phyloP scores from a whole-genome alignment of 53 echinoderm and acorn worm species.

The Antedon mediterranea region DNA sequence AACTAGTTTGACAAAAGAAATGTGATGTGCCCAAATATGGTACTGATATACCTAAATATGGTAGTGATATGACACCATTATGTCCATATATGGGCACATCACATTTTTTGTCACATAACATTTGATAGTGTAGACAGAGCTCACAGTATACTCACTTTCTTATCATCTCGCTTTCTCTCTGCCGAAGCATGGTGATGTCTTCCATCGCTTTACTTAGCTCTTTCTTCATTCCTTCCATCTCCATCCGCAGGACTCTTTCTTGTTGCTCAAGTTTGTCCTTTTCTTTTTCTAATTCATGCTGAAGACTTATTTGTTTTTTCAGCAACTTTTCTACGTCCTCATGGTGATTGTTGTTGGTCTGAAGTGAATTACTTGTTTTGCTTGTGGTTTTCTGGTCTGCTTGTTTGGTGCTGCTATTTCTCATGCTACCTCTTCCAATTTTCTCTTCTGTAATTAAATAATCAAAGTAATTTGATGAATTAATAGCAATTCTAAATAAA shows the following conservation, averaged over 20 bases:
- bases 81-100: too few relatives aligned
- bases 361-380: not conserved
- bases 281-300: constrained; percentile 12
- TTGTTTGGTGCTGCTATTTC: not conserved
- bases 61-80: too few relatives aligned
- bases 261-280: constrained; percentile 17
- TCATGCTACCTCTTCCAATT: not conserved
- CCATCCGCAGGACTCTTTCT: constrained; percentile 23
- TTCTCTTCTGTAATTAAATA: not conserved
- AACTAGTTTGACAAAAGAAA: too few relatives aligned
- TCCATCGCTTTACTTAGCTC: constrained; percentile 24
- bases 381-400: constrained; percentile 3
- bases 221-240: constrained; percentile 46
- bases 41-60: too few relatives aligned
- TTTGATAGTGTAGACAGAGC: too few relatives aligned
- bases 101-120: too few relatives aligned
- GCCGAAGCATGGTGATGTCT: constrained; percentile 24
- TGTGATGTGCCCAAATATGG: too few relatives aligned
- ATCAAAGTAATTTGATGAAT: too few relatives aligned
- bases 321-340: not conserved
- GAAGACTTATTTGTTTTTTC: constrained; percentile 1
- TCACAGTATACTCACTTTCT: constrained; percentile 26
- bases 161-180: constrained; percentile 29
- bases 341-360: not conserved
- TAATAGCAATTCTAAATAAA: too few relatives aligned